Evolutionary conservation across 1,140 invertebrate species (phyloP).

Genomic region (Lanistes nyassanus): DNA sequence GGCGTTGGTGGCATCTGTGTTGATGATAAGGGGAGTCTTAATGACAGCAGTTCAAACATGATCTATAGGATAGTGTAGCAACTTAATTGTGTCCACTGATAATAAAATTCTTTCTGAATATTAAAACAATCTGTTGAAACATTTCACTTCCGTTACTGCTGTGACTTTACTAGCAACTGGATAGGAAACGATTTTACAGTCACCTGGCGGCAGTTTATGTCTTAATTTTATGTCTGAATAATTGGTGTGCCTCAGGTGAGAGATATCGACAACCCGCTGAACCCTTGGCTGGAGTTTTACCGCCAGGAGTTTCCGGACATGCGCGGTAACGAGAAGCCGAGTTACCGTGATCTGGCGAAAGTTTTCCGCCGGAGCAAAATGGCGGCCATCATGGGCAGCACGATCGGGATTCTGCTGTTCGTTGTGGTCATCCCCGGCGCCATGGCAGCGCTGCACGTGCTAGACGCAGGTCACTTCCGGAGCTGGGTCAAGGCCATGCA

Average conservation of each 20-base stretch:
- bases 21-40: background rate
- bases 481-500: constrained; percentile 35
- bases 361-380: constrained; percentile 38
- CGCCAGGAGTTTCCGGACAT: constrained; percentile 41
- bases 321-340: constrained; percentile 34
- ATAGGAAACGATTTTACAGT: no score
- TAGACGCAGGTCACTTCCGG: constrained; percentile 34
- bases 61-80: background rate
- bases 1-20: background rate
- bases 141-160: background rate
- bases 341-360: constrained; percentile 26
- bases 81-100: background rate
- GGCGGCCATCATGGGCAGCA: constrained; percentile 39
- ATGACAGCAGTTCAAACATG: background rate
- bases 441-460: constrained; percentile 44
- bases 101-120: background rate
- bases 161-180: no score
- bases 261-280: constrained; percentile 65
- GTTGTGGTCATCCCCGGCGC: constrained; percentile 40
- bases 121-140: background rate
- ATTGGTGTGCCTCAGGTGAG: constrained; percentile 43
- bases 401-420: constrained; percentile 29
- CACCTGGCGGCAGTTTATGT: background rate
- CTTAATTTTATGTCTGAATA: background rate
- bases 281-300: constrained; percentile 59